Base-by-base conservation (phyloP, 2,113 vertebrate species). In the Regulus satrapa region DNA sequence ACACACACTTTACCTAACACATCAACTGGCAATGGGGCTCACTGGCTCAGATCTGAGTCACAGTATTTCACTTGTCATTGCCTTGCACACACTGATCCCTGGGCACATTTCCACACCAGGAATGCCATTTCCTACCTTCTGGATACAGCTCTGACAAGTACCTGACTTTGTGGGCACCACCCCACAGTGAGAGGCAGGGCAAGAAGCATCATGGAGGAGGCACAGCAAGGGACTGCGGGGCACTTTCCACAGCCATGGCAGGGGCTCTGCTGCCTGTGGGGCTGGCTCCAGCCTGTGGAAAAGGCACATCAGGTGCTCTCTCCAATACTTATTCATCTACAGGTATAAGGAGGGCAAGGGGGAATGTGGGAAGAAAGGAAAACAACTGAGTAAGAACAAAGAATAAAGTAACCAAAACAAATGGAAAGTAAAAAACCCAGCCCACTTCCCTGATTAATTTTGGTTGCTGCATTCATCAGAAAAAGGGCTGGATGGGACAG, bases 251-350 rank as follows among this genome's bases (percentile, higher is more conserved):
- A 29, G 63, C 68, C 63, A 29, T 0, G 0, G 19, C 34, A 32
- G 15, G 28, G 32, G 15, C 46, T 77, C 58, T 51, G 41, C 75
- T 67, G 46, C 58, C 29, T 3, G 2, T 6, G 26, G 31, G 7
- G 32, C 18, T 0, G 0, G 38, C 15, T 68, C 40, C 55, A 79
- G 24, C 17, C 38, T 26, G 18, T 0, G 1, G 26, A n/a, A 49
- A 25, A 45, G 18, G 41, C n/a, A 56, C 69, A 36, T 9, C 0
- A 5, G 28, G 8, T 7, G 29, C 68, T 75, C 59, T 18, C 38
- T 43, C 34, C 36, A 41, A 14, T 23, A 21, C 16, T 45, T 24
- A 23, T 5, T 40, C 46, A 66, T 23, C 36, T 61, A n/a, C 56
- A 58, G 31, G 20, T 36, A 25, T 32, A 40, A 29, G 24, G 18